phyloP scores from a whole-genome alignment of 2,113 vertebrate genomes.

The Anhinga anhinga region DNA sequence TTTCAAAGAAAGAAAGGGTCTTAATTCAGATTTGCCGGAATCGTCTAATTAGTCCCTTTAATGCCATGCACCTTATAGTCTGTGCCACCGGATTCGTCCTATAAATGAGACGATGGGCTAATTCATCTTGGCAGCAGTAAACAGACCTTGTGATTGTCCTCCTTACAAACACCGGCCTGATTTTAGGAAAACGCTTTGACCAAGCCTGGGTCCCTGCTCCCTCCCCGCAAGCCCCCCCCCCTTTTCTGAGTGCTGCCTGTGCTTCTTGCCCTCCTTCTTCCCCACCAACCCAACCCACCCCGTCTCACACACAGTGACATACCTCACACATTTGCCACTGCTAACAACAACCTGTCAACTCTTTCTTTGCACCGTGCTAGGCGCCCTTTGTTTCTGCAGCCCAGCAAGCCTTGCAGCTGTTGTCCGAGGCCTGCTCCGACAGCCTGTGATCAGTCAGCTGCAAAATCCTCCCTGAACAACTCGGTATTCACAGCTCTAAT shows the following conservation, averaged over 20 bases:
- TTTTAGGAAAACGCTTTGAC: constrained; percentile 36
- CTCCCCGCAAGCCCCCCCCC: fast-evolving
- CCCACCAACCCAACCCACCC: background rate
- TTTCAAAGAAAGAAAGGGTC: constrained; percentile 44
- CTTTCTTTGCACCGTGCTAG: constrained; percentile 75
- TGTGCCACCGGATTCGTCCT: constrained; percentile 44
- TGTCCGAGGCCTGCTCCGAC: constrained; percentile 79
- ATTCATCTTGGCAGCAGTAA: constrained; percentile 60
- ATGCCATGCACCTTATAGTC: constrained; percentile 40
- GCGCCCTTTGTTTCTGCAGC: constrained; percentile 76
- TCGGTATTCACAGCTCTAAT: constrained; percentile 79
- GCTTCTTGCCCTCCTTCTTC: constrained; percentile 46
- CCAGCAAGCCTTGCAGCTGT: constrained; percentile 85
- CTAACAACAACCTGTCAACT: constrained; percentile 84
- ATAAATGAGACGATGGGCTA: constrained; percentile 59
- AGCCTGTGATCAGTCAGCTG: constrained; percentile 84
- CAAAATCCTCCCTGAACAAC: constrained; percentile 78
- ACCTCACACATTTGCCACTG: constrained; percentile 82
- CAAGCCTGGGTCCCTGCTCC: background rate
- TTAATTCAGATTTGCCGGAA: constrained; percentile 60
- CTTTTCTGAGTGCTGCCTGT: constrained; percentile 33
- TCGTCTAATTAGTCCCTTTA: constrained; percentile 61
- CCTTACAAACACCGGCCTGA: constrained; percentile 37
- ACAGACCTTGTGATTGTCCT: constrained; percentile 56
- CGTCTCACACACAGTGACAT: constrained; percentile 66